phyloP scores from a whole-genome alignment of 2,113 vertebrate species.

The Pachyramphus minor region DNA sequence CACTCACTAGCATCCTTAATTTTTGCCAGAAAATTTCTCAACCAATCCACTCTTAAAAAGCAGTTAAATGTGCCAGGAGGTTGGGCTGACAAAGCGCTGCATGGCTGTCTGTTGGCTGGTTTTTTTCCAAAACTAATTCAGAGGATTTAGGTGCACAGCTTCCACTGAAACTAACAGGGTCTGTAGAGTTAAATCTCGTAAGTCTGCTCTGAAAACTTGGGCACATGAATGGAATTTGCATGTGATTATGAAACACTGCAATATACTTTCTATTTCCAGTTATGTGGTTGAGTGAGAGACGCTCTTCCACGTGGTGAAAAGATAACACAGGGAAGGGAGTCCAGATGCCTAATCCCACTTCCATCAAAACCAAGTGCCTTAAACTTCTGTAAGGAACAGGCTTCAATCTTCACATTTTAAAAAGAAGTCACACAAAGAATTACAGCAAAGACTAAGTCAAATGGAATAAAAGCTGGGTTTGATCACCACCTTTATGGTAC shows the following conservation, averaged over 20 bases:
- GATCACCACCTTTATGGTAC: not conserved
- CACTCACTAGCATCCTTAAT: not conserved
- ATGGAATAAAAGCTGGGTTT: not conserved
- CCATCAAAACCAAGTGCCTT: not conserved
- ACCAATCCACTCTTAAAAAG: not conserved
- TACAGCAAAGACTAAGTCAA: not conserved
- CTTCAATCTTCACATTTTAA: not conserved
- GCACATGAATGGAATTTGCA: constrained; percentile 17
- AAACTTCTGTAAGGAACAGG: not conserved
- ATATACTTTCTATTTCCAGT: not conserved
- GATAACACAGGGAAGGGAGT: not conserved
- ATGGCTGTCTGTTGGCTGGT: not conserved
- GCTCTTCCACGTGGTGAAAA: not conserved
- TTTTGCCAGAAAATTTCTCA: not conserved
- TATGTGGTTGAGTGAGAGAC: not conserved
- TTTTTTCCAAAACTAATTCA: not conserved
- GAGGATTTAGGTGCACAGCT: not conserved
- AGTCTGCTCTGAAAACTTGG: not conserved
- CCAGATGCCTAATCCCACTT: not conserved
- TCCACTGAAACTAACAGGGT: not conserved
- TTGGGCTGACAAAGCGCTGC: not conserved
- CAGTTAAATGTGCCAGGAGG: not conserved
- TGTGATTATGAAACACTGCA: not conserved
- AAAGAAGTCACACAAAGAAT: not conserved
- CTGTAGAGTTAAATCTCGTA: not conserved